These are phyloP conservation scores for Monochamus saltuarius DNA, from an alignment of 1,140 invertebrate genomes.

Conservation along the genomic window DNA sequence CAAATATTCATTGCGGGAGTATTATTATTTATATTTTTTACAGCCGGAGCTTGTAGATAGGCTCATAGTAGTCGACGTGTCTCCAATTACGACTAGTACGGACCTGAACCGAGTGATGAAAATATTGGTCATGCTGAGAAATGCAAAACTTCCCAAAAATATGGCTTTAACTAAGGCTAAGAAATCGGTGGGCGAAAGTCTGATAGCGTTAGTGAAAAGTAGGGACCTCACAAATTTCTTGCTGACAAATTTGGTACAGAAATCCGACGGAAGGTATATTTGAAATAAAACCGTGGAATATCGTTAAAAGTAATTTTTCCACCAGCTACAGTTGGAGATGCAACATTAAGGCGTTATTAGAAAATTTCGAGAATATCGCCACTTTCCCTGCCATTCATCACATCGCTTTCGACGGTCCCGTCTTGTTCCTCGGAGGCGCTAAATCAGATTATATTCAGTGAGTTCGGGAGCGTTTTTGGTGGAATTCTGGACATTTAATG, in stretches of 20 bases:
- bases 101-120: constrained; percentile 63
- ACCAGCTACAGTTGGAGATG: constrained; percentile 49
- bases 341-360: constrained; percentile 44
- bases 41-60: constrained; percentile 77
- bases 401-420: constrained; percentile 65
- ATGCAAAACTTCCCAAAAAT: constrained; percentile 58
- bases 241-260: constrained; percentile 52
- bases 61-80: constrained; percentile 82
- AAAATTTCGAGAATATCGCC: constrained; percentile 58
- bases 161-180: constrained; percentile 67
- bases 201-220: constrained; percentile 53
- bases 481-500: background rate
- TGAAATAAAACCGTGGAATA: background rate
- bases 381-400: constrained; percentile 60
- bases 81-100: constrained; percentile 66
- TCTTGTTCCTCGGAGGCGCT: constrained; percentile 81
- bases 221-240: constrained; percentile 56
- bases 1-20: background rate
- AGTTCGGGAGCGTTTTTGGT: constrained; percentile 28
- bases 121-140: constrained; percentile 68
- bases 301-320: background rate
- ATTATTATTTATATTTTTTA: constrained; percentile 41
- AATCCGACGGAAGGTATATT: constrained; percentile 35
- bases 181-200: constrained; percentile 57
- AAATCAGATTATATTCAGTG: constrained; percentile 79